phyloP scores from a whole-genome alignment of 1,140 invertebrate species.

The Brachionus plicatilis region DNA sequence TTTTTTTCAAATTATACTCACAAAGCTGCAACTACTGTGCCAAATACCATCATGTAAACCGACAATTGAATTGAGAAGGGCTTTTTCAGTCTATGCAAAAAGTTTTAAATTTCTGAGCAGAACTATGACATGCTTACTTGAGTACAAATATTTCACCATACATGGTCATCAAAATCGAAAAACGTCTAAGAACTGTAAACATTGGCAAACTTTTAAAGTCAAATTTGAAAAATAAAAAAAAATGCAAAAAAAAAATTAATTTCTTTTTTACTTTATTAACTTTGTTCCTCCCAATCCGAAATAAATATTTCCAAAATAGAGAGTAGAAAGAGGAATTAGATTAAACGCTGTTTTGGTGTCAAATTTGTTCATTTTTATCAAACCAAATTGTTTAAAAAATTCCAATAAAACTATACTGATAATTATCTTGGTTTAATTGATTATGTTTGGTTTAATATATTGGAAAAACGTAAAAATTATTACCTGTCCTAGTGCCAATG shows the following conservation, averaged over 20 bases:
- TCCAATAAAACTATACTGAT: neutral
- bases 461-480: neutral
- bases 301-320: slow-evolving; percentile 89
- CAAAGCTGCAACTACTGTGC: slow-evolving; percentile 66
- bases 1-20: slow-evolving; percentile 44
- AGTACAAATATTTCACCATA: slow-evolving; percentile 82
- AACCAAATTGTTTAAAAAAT: neutral
- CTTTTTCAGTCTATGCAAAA: slow-evolving; percentile 52
- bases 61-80: slow-evolving; percentile 67
- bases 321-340: slow-evolving; percentile 85
- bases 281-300: slow-evolving; percentile 95
- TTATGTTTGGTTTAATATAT: neutral
- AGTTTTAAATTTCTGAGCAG: neutral
- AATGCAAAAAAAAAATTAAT: neutral
- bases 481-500: neutral
- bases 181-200: slow-evolving; percentile 91
- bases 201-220: slow-evolving; percentile 75
- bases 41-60: slow-evolving; percentile 91
- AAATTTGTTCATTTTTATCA: neutral
- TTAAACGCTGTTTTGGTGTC: slow-evolving; percentile 66
- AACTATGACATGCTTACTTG: slow-evolving; percentile 56
- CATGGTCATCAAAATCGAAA: slow-evolving; percentile 97
- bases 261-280: slow-evolving; percentile 62
- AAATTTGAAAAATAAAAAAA: slow-evolving; percentile 10
- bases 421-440: neutral